Conservation (phyloP, 2,888 invertebrate genomes). For the Trileptium ribeirensis region DNA sequence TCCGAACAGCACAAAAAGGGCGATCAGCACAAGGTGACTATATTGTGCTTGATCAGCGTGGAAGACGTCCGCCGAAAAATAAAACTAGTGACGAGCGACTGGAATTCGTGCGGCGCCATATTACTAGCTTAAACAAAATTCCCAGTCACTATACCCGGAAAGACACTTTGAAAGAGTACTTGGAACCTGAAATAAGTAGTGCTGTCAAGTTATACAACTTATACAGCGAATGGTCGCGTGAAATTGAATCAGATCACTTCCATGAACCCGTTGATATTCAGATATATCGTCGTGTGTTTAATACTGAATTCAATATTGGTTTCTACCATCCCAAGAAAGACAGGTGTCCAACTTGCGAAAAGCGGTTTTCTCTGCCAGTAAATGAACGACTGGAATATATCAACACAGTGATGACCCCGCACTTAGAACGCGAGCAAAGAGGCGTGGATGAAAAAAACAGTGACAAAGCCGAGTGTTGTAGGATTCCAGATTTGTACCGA, state of each 20-base stretch:
- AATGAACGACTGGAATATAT: too few species aligned
- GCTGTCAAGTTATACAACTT: neutral
- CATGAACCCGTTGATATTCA: neutral
- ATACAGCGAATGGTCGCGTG: neutral
- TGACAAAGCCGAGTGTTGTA: too few species aligned
- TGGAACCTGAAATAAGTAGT: neutral
- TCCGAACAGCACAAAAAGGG: neutral
- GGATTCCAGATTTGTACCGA: too few species aligned
- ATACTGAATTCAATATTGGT: conserved; percentile 7
- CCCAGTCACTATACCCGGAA: neutral
- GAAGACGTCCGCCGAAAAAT: neutral
- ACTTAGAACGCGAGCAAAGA: too few species aligned
- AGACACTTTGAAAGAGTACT: neutral
- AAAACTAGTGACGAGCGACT: neutral
- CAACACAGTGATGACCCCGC: too few species aligned
- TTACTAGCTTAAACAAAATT: neutral
- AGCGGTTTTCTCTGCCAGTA: too few species aligned
- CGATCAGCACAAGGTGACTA: neutral
- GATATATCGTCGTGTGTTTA: neutral
- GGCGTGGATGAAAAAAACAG: too few species aligned
- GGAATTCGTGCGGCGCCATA: neutral
- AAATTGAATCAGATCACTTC: neutral
- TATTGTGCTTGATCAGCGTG: neutral
- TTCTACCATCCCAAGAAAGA: conserved; percentile 13
- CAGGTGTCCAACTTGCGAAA: too few species aligned